Percentiles rank a stretch among this genome's conserved stretches.
These are phyloP conservation scores for Dolichotis patagonum DNA, from an alignment of 2,113 vertebrate genomes.

Conservation along the genomic window DNA sequence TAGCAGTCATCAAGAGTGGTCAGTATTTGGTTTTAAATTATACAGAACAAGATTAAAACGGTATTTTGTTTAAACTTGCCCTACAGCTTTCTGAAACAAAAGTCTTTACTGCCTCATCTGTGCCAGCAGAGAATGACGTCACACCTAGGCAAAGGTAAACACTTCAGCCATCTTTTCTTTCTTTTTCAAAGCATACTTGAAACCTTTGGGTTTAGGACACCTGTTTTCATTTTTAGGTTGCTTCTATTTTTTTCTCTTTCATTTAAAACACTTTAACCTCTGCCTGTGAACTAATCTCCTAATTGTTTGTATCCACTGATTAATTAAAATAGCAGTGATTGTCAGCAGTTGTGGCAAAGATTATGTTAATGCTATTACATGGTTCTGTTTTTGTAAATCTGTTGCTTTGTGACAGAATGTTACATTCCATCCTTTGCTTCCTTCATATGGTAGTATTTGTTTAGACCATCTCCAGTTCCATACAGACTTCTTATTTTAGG, in stretches of 20 bases:
- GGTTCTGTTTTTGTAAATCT: neutral
- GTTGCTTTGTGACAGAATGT: neutral
- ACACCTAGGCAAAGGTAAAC: slow-evolving; percentile 91
- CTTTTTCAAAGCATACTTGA: neutral
- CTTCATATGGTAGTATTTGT: neutral
- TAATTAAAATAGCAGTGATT: neutral
- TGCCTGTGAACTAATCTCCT: neutral
- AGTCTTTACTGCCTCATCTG: slow-evolving; percentile 96
- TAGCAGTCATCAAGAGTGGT: slow-evolving; percentile 11
- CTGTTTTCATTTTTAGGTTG: neutral
- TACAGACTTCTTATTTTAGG: slow-evolving; percentile 3
- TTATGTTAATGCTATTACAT: neutral
- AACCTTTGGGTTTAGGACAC: slow-evolving; percentile 7
- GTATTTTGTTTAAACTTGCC: neutral
- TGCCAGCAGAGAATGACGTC: slow-evolving; percentile 91
- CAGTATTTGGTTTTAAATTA: neutral
- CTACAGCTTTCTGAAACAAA: slow-evolving; percentile 97
- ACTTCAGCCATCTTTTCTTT: neutral
- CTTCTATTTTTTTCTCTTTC: neutral
- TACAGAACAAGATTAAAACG: slow-evolving; percentile 52
- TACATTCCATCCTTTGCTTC: slow-evolving; percentile 20
- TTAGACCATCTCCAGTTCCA: slow-evolving; percentile 13
- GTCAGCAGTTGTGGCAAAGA: neutral
- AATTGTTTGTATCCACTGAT: neutral
- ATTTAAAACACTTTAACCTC: neutral